Base-by-base conservation (phyloP, 2,113 vertebrate genomes). In the Gallinago paraguaiae region DNA sequence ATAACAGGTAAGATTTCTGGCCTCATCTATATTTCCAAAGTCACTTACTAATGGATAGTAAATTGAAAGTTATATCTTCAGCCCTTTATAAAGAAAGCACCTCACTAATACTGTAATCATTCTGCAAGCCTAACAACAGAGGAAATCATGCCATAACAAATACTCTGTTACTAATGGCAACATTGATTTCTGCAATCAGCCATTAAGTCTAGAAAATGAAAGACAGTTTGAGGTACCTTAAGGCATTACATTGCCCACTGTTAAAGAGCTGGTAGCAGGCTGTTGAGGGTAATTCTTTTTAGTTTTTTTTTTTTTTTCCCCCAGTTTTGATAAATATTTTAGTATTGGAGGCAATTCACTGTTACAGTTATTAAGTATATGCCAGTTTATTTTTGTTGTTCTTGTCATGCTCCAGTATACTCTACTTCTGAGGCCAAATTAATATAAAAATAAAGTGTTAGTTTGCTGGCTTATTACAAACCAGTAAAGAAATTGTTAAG, bases 171-270 rank as follows among this genome's bases (percentile, higher is more conserved):
- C 98, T 98, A 98, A 98, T 98, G 97, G 98, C 98, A 98, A 98
- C 98, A 98, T 98, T 98, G 98, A 98, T 98, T 98, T 98, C 98
- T 98, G 98, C 98, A 98, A 98, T 98, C 98, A 98, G 97, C 98
- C 98, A 98, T 98, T 98, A 98, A 98, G 98, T 97, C 98, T 97
- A 81, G 97, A 98, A 98, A 98, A 98, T 98, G 98, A 98, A 98
- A 98, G 98, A 98, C 98, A 97, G 98, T 98, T 97, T 97, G 97
- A 97, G 98, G 96, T 97, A 98, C 97, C 98, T 98, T 95, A 93
- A 98, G 98, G 98, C 98, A 94, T 96, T 95, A 96, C 91, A 13
- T 88, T 97, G 98, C 97, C 98, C 98, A 96, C 97, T 96, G 98
- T 95, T 97, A 96, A 96, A 96, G 97, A 97, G 95, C 95, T 96